phyloP scores from a whole-genome alignment of 2,113 vertebrate genomes.

The Leucopsar rothschildi region DNA sequence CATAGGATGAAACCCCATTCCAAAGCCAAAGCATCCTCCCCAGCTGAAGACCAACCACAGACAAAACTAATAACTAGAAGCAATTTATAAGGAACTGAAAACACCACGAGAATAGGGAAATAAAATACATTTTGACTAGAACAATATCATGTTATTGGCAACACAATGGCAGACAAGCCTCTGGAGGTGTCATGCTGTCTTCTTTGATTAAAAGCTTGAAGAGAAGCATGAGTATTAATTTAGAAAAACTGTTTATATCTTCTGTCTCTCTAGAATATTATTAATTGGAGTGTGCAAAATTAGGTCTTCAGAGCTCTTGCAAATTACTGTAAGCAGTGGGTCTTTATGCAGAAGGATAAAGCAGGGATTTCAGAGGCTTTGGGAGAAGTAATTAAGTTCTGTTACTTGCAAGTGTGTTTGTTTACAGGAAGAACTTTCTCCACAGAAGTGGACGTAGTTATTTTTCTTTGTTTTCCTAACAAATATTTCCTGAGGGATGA shows the following conservation, averaged over 20 bases:
- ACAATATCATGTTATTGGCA: slow-evolving; percentile 2
- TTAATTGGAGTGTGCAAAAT: slow-evolving; percentile 45
- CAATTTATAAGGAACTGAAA: neutral
- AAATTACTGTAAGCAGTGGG: neutral
- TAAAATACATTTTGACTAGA: neutral
- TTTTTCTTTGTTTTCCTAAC: neutral
- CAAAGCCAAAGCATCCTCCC: neutral
- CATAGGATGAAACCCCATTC: neutral
- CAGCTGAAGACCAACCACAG: slow-evolving; percentile 19
- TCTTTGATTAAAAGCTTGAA: slow-evolving; percentile 58
- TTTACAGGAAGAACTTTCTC: neutral
- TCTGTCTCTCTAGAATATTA: slow-evolving; percentile 20
- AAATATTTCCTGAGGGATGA: neutral
- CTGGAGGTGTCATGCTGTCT: slow-evolving; percentile 37
- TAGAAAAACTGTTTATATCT: slow-evolving; percentile 37
- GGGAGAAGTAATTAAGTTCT: slow-evolving; percentile 3
- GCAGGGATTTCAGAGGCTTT: neutral
- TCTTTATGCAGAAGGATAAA: neutral
- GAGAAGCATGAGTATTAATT: slow-evolving; percentile 48
- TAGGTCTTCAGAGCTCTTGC: neutral
- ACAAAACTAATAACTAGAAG: slow-evolving; percentile 29
- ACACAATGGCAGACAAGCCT: slow-evolving; percentile 17
- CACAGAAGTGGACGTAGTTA: neutral
- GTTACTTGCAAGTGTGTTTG: neutral
- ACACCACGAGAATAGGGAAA: neutral